These are phyloP conservation scores for Lanistes nyassanus DNA, from an alignment of 1,140 invertebrate genomes.

Conservation along the genomic window DNA sequence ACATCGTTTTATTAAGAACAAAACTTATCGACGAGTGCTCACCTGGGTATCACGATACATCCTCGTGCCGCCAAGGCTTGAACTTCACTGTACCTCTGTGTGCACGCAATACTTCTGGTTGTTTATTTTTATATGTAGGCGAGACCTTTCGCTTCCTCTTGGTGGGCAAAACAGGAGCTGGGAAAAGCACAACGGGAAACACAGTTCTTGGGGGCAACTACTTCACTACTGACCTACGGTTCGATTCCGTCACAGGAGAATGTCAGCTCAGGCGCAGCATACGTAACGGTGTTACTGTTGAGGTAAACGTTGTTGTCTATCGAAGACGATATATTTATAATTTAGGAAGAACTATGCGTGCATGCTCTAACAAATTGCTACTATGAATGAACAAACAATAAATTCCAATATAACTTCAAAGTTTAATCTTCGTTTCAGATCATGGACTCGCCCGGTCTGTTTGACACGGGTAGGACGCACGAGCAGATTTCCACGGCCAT, in stretches of 20 bases:
- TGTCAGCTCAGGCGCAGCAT: constrained; percentile 4
- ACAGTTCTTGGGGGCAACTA: not conserved
- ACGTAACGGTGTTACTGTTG: no score
- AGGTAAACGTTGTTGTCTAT: no score
- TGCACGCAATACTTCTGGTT: not conserved
- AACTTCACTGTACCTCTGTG: no score
- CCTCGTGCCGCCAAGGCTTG: no score
- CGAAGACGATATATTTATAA: no score
- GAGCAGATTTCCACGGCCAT: constrained; percentile 22
- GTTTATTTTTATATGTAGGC: not conserved
- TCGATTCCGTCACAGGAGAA: constrained; percentile 1
- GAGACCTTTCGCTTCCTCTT: constrained; percentile 7
- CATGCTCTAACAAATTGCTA: no score
- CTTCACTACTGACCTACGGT: not conserved
- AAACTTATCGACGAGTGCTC: no score
- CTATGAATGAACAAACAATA: no score
- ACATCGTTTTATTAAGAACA: no score
- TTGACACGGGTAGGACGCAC: constrained; percentile 25
- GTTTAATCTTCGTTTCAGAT: constrained; percentile 12
- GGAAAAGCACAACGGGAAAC: constrained; percentile 21
- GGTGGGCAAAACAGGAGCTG: constrained; percentile 18
- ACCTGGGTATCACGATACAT: no score
- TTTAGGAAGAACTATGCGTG: no score
- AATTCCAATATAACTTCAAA: no score
- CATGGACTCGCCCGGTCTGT: constrained; percentile 33